These are phyloP conservation scores for Ellobium chinense DNA, from an alignment of 2,888 invertebrate genomes.

Conservation along the genomic window DNA sequence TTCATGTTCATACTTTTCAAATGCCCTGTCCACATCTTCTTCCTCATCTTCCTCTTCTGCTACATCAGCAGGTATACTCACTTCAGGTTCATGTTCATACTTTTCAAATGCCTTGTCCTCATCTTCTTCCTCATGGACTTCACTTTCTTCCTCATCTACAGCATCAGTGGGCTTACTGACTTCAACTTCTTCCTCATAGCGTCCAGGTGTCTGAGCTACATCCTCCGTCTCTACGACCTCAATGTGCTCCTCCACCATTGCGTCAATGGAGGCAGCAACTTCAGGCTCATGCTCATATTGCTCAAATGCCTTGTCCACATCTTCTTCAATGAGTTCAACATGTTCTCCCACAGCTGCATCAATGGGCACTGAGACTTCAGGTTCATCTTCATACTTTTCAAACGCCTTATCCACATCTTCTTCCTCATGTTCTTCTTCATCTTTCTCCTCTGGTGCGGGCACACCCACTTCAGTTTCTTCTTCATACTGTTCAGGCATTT, in stretches of 20 bases:
- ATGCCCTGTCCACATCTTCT: slow-evolving; percentile 15
- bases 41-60: slow-evolving; percentile 23
- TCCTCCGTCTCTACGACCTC: slow-evolving; percentile 42
- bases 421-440: slow-evolving; percentile 37
- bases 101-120: background rate
- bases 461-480: slow-evolving; percentile 34
- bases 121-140: slow-evolving; percentile 1
- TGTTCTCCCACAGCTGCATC: slow-evolving; percentile 39
- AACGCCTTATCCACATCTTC: slow-evolving; percentile 38
- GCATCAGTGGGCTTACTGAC: slow-evolving; percentile 30
- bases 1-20: slow-evolving; percentile 19
- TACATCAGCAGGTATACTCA: slow-evolving; percentile 25
- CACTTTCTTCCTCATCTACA: slow-evolving; percentile 7
- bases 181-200: slow-evolving; percentile 23
- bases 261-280: slow-evolving; percentile 27
- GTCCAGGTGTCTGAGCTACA: slow-evolving; percentile 25
- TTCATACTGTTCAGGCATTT: slow-evolving; percentile 32
- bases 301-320: slow-evolving; percentile 30
- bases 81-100: background rate
- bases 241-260: slow-evolving; percentile 43
- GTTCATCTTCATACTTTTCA: slow-evolving; percentile 45
- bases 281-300: slow-evolving; percentile 33
- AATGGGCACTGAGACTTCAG: slow-evolving; percentile 36
- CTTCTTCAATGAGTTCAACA: slow-evolving; percentile 43
- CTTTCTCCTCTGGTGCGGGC: slow-evolving; percentile 9